A percentile compares a stretch with the other conserved stretches of the same genome.
phyloP scores from a whole-genome alignment of 2,888 invertebrate species.

The Arrhopalites spinosus region DNA sequence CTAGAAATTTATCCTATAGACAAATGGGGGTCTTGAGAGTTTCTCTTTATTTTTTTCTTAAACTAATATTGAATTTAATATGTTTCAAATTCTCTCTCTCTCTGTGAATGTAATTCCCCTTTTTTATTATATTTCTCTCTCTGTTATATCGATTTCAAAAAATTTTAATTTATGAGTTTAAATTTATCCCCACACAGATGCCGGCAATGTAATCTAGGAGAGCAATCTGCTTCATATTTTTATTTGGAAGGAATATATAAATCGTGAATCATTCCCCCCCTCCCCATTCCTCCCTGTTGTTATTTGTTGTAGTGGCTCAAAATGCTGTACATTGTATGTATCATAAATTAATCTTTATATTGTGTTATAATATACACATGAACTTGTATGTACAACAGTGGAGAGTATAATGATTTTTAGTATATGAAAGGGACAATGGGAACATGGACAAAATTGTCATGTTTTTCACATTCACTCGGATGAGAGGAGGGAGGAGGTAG shows the following conservation, averaged over 20 bases:
- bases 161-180: too few relatives aligned
- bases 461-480: neutral
- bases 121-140: neutral
- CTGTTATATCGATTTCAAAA: neutral
- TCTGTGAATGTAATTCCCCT: too few relatives aligned
- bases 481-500: neutral
- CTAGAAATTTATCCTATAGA: neutral
- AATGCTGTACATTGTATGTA: neutral
- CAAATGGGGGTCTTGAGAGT: too few relatives aligned
- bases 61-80: too few relatives aligned
- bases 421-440: neutral
- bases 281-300: neutral
- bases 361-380: neutral
- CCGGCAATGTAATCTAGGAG: too few relatives aligned
- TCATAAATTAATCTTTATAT: neutral
- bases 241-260: neutral
- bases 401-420: too few relatives aligned
- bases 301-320: neutral
- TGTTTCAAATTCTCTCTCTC: too few relatives aligned
- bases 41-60: too few relatives aligned
- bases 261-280: conserved; percentile 10
- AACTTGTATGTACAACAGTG: too few relatives aligned
- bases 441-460: conserved; percentile 1
- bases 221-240: neutral
- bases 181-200: too few relatives aligned